Percentiles rank a stretch among this genome's conserved stretches.
Evolutionary conservation across 2,888 invertebrate species (phyloP).

Genomic region (Ceramica pisi): DNA sequence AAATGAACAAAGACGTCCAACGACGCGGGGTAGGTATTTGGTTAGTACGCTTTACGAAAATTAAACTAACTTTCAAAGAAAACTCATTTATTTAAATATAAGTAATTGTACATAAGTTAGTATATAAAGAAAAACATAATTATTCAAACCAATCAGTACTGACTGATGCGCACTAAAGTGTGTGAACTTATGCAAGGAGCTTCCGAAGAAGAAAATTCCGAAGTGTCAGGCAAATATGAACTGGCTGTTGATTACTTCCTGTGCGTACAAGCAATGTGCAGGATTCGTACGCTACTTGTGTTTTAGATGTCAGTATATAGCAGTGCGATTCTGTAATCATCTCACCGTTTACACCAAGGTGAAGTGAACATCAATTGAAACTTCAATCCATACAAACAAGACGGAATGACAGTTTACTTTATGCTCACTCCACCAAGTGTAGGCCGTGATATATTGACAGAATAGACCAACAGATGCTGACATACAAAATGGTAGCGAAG

Average conservation of each 20-base stretch:
- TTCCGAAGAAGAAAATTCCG: slow-evolving; percentile 23
- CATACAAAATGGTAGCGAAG: slow-evolving; percentile 3
- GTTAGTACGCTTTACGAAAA: not conserved
- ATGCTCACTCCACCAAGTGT: too few species aligned
- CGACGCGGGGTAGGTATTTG: not conserved
- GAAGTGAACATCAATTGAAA: too few species aligned
- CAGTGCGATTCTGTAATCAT: too few species aligned
- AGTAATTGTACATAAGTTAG: slow-evolving; percentile 36
- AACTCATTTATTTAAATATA: slow-evolving; percentile 59
- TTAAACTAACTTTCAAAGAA: slow-evolving; percentile 32
- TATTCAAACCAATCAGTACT: slow-evolving; percentile 32
- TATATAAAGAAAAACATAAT: slow-evolving; percentile 51
- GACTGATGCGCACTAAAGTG: slow-evolving; percentile 29
- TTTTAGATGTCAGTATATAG: not conserved
- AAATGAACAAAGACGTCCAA: not conserved
- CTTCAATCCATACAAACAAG: too few species aligned
- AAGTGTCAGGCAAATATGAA: slow-evolving; percentile 10
- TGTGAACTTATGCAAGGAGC: not conserved
- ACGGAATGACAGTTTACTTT: too few species aligned
- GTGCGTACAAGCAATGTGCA: not conserved
- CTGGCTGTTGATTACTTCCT: not conserved
- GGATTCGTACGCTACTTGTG: not conserved
- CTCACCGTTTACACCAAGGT: too few species aligned
- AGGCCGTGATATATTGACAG: too few species aligned
- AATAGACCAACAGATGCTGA: not conserved